Evolutionary conservation across 2,797 vertebrate genomes (phyloP), one percentile per base, ranked within the genome.

Genomic region (Balearica regulorum): DNA sequence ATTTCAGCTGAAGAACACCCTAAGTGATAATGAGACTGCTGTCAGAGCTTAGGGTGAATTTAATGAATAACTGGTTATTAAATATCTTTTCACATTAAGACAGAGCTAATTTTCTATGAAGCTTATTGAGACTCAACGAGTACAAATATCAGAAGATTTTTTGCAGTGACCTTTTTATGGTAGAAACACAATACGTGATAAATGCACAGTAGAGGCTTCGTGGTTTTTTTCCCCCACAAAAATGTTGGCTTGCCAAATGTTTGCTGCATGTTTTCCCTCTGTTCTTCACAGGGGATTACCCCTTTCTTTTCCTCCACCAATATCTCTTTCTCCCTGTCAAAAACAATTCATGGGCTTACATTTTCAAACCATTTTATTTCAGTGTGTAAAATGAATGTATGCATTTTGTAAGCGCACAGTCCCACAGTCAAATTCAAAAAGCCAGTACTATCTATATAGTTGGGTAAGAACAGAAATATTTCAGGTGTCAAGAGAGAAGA

Each of bases 241-340:
- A 92, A 89, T 41, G 29, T 5, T 90, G 65, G 76, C 61, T 86
- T 90, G 85, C 46, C 83, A 82, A 95, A 90, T 72, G 69, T 73
- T 82, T 89, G 81, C 39, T 87, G 58, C 78, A 49, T 80, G 26
- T 82, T 96, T 92, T 93, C 53, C 55, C 81, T 95, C 54, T 92
- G 39, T 64, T 95, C 75, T 87, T 90, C 83, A 90, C 66, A 87
- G 41, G 62, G 55, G 26, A 90, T 77, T 79, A 72, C 13, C 39
- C 89, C 35, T 90, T 93, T 66, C 60, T 93, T 83, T 76, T 89
- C 51, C 73, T 84, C 51, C 81, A 92, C 21, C 11, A 81, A 22
- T 72, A 69, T 61, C 69, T 76, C 85, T 83, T 68, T 93, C 65
- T 89, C 55, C 62, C 55, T 88, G 39, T 78, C 70, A 95, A 84